Conservation (phyloP, 2,113 vertebrate species). For the Peromyscus leucopus region DNA sequence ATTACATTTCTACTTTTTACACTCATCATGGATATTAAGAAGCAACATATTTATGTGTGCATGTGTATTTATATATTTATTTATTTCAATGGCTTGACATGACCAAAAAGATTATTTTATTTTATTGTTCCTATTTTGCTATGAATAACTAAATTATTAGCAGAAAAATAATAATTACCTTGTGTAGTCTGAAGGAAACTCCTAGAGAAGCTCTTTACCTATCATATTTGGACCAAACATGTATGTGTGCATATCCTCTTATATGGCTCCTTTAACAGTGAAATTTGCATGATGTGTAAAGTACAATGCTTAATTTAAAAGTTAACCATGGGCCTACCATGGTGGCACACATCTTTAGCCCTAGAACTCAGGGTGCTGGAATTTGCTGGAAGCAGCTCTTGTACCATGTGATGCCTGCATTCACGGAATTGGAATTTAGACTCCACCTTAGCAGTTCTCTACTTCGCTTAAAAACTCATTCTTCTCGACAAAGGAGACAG, state of each 20-base stretch:
- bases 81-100: not conserved
- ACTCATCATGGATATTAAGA: not conserved
- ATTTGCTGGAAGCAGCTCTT: not conserved
- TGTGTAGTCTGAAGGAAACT: not conserved
- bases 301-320: not conserved
- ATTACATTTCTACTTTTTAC: not conserved
- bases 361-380: not conserved
- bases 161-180: not conserved
- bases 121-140: not conserved
- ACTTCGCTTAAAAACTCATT: not conserved
- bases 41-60: not conserved
- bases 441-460: not conserved
- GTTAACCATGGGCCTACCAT: not conserved
- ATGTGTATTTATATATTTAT: not conserved
- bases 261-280: not conserved
- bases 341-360: not conserved
- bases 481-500: not conserved
- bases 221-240: not conserved
- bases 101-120: not conserved
- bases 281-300: not conserved
- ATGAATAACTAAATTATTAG: not conserved
- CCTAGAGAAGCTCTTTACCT: not conserved
- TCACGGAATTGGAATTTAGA: not conserved
- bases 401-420: no score
- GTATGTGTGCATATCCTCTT: not conserved